Evolutionary conservation across 2,888 invertebrate species (phyloP), one percentile per base, ranked within the genome.

Genomic region (Brachylomia viminalis): DNA sequence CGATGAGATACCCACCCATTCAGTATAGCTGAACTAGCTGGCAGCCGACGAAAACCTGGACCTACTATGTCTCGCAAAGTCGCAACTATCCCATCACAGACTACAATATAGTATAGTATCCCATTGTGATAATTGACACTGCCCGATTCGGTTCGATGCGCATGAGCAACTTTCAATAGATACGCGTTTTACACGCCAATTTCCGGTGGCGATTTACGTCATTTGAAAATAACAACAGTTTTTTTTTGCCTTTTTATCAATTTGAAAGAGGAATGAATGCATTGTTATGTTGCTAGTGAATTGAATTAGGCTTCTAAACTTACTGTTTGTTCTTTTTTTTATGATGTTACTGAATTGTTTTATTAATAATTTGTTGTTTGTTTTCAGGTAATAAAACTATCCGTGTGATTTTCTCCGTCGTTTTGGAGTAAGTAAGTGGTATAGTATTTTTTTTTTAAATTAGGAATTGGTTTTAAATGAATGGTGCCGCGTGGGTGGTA

Each of bases 121-220:
- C 65, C 49, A 70, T 33, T 74, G 56, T 67, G 67, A 52, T 80
- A 82, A 86, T 86, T 87, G 80, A 76, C 80, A 75, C 75, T 80
- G 72, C 77, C 76, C 73, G 85, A 72, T 73, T 80, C 86, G 89
- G 87, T 87, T 85, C 88, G 94, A 89, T 94, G 90, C 93, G 90
- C 94, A 89, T 82, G 92, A 93, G 83, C 87, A 83, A 82, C 78
- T 91, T 91, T 86, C 91, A 92, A 92, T 92, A 70, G 82, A 61
- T 76, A 87, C 82, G 62, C 76, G 80, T 80, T 87, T 91, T 90
- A 83, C 84, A 72, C 73, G 72, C 70, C 78, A 86, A 91, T 92
- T 94, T 94, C 93, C 94, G 92, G 83, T 72, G 81, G 78, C 79
- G 80, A 90, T 91, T 93, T 91, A 89, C 94, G 94, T 95, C 94